Evolutionary conservation across 2,113 vertebrate genomes (phyloP).

Genomic region (Bungarus multicinctus): DNA sequence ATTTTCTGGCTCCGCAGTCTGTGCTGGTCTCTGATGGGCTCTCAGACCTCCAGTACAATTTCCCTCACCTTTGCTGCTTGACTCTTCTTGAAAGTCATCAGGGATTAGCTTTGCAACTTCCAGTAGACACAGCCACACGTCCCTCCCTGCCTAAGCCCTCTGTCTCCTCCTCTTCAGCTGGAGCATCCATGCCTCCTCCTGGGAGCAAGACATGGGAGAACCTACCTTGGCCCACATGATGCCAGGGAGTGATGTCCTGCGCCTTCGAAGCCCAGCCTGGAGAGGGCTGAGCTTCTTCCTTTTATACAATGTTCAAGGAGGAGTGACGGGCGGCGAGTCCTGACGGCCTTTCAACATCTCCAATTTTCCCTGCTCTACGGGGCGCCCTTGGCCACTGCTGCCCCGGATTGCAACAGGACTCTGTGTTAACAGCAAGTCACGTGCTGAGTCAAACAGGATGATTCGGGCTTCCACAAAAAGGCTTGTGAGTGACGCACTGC

Average conservation of each 20-base stretch:
- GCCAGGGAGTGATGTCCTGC: neutral
- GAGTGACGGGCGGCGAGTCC: neutral
- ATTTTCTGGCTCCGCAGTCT: no score
- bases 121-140: neutral
- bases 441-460: neutral
- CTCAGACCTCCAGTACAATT: neutral
- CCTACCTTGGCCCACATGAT: constrained; percentile 65
- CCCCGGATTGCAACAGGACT: neutral
- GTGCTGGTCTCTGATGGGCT: neutral
- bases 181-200: neutral
- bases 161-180: neutral
- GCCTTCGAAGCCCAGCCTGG: constrained; percentile 15
- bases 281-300: neutral
- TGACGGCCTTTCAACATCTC: constrained; percentile 59
- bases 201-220: constrained; percentile 6
- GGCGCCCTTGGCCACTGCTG: neutral
- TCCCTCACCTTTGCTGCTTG: neutral
- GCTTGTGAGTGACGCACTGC: neutral
- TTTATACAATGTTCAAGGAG: neutral
- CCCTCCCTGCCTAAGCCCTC: neutral
- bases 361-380: constrained; percentile 22
- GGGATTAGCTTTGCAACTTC: no score
- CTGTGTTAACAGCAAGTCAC: neutral
- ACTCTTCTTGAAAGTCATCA: neutral
- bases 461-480: neutral